Base-by-base conservation (phyloP, 2,113 vertebrate genomes). In the Elanus axillaris region DNA sequence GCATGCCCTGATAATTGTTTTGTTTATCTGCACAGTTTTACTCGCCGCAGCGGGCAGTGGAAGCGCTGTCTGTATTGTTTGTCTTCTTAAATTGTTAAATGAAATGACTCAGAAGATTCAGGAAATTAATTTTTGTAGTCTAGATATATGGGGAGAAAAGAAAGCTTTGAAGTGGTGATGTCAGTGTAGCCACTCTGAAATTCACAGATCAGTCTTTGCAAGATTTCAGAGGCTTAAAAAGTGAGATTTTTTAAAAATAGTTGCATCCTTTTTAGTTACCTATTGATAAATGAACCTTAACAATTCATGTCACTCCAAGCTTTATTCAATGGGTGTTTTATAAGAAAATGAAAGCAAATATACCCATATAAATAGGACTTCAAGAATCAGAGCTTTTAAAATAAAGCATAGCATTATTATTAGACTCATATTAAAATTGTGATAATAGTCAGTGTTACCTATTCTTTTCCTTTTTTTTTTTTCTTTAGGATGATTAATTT, bases 111-210 rank as follows among this genome's bases (percentile, higher is more conserved):
- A 87, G 84, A 95, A 95, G 96, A 89, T 89, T 76, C 94, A 91
- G 93, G 96, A 96, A 97, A 96, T 97, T 97, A 97, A 97, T 95
- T 97, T 97, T 88, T 94, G 83, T 66, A 87, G 73, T 43, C 86
- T 62, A 45, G 77, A 78, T 95, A 42, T 38, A 53, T 62, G 86
- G 62, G 2, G 10, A 45, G 47, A 67, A 87, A 80, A 68, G 92
- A 71, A 72, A 53, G 91, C 94, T 92, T 97, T 97, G 96, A 96
- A 94, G 88, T 91, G 52, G 73, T 45, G 74, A 60, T 93, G 94
- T 85, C 86, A 86, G 69, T 31, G 85, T 58, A 64, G 91, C 84
- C 62, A 6, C 91, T 95, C 86, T 90, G 84, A 95, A 95, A 94
- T 93, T 86, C 69, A 62, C 85, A 84, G 88, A 64, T 94, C 58